Percentiles rank a stretch among this genome's conserved stretches.
Evolutionary conservation across 2,797 vertebrate species (phyloP).

Genomic region (Xiphorhynchus erythropygius): DNA sequence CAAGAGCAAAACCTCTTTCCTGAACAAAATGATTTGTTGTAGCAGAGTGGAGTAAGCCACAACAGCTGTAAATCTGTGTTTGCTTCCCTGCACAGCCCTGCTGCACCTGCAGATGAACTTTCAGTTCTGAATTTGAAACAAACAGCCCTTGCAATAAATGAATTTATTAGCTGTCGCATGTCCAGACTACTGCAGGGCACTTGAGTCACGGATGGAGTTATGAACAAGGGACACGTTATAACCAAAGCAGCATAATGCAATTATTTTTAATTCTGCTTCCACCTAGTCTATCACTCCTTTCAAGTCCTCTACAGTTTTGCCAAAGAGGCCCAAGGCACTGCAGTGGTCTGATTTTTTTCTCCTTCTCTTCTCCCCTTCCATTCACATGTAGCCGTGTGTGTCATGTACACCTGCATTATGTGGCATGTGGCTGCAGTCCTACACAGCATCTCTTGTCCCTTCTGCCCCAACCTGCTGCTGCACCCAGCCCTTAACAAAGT

Average conservation of each 20-base stretch:
- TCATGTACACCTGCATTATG: neutral
- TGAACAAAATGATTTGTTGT: slow-evolving; percentile 58
- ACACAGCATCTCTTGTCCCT: fast-evolving
- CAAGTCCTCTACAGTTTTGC: neutral
- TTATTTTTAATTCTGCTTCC: slow-evolving; percentile 23
- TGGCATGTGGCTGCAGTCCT: neutral
- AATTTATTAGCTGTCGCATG: slow-evolving; percentile 51
- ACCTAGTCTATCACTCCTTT: neutral
- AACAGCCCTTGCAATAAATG: slow-evolving; percentile 30
- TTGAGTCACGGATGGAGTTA: neutral
- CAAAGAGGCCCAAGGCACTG: neutral
- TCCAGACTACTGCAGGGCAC: slow-evolving; percentile 32
- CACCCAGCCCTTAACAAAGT: neutral
- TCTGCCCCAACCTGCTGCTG: neutral
- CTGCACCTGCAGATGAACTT: slow-evolving; percentile 67
- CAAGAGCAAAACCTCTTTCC: slow-evolving; percentile 29
- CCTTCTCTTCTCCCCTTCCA: neutral
- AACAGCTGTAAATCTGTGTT: slow-evolving; percentile 62
- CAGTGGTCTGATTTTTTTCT: neutral
- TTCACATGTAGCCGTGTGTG: neutral
- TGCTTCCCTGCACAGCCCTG: slow-evolving; percentile 14
- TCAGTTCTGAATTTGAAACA: slow-evolving; percentile 38
- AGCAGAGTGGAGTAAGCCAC: slow-evolving; percentile 3
- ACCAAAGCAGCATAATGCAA: neutral
- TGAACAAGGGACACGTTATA: neutral